Base-by-base conservation (phyloP, 2,888 invertebrate species). In the Conchocele bisecta region DNA sequence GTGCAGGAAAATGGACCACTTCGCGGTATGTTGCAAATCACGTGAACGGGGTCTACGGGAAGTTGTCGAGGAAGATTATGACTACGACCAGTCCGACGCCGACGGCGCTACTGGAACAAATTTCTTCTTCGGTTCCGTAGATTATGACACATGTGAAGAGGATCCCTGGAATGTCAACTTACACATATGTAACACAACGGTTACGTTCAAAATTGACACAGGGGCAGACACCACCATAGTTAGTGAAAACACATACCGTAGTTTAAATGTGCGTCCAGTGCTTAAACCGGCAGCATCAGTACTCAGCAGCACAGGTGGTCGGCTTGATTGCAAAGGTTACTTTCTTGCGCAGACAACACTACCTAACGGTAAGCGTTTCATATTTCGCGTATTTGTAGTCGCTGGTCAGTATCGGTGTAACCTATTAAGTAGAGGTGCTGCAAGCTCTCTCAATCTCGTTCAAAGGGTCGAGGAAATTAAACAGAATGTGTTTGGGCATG, bases 201-300 rank as follows among this genome's bases (percentile, higher is more conserved):
- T 68, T 24, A 54, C 39, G 13, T 68, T 68, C 42, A 56, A 56
- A 24, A 61, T 68, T 20, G 68, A 68, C n/a, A 61, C 68, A 42
- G 61, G 61, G 20, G 61, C 61, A 28, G 54, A 39, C 26, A 28
- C 37, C 13, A 39, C 39, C 6, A 31, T 54, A n/a, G 48, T 64
- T 35, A 13, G 15, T 17, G 46, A 64, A 26, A 3, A 3, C 11
- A 42, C 46, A 7, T 64, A 46, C 28, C 13, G 7, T 2, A 37
- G 26, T 13, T 20, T 64, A 28, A 3, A 20, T 3, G 24, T 20
- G 41, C 15, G 29, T 5, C 60, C 60, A 6, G 17, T 9, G 6
- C 28, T 50, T 7, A 3, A 17, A 13, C n/a, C n/a, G 15, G 4
- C 13, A 3, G 2, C n/a, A 11, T 37, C 37, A n/a, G 20, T 37